phyloP scores from a whole-genome alignment of 2,113 vertebrate species.

The Nyctereutes procyonoides region DNA sequence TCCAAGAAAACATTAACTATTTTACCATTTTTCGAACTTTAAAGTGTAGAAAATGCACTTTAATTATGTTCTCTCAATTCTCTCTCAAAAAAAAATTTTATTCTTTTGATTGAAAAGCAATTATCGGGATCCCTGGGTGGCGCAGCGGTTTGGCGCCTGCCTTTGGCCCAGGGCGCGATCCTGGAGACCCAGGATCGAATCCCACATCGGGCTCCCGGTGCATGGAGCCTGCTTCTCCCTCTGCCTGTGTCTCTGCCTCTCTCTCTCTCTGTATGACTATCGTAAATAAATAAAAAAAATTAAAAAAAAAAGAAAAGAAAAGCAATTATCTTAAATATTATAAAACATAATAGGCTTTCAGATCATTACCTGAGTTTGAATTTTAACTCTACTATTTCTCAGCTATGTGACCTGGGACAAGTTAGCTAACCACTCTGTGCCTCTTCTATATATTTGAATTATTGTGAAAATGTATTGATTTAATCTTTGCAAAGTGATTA shows the following conservation, averaged over 20 bases:
- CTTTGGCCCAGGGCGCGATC: no score
- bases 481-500: not conserved
- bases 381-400: not conserved
- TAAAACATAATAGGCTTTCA: not conserved
- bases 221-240: no score
- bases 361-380: not conserved
- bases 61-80: not conserved
- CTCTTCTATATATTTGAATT: not conserved
- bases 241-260: no score
- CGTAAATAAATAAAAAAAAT: no score
- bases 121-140: no score
- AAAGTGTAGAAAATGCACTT: not conserved
- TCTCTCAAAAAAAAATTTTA: not conserved
- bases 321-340: not conserved
- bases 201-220: no score
- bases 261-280: no score
- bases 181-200: no score
- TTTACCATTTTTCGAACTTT: not conserved
- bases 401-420: not conserved
- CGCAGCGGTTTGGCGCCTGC: no score
- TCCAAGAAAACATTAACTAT: conserved; percentile 8
- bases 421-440: not conserved
- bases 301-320: no score
- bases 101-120: not conserved
- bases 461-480: not conserved